Evolutionary conservation across 2,797 vertebrate genomes (phyloP).

Genomic region (Lemur catta): DNA sequence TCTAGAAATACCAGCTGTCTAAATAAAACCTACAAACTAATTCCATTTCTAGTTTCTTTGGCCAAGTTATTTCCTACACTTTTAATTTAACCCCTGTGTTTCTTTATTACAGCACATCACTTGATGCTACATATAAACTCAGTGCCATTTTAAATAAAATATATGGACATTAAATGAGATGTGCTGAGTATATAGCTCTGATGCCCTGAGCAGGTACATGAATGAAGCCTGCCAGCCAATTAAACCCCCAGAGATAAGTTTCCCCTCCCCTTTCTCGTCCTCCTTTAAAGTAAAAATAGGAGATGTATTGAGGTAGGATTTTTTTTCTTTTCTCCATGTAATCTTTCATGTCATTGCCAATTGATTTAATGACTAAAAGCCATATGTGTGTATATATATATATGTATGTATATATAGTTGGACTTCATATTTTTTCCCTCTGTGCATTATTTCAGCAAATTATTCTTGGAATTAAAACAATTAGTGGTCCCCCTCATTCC

Average conservation of each 20-base stretch:
- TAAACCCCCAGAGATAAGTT: background rate
- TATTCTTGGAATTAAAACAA: background rate
- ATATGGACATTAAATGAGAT: background rate
- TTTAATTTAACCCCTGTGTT: constrained; percentile 21
- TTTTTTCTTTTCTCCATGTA: background rate
- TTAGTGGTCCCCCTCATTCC: background rate
- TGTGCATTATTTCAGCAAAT: constrained; percentile 39
- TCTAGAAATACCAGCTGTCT: constrained; percentile 53
- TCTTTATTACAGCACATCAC: background rate
- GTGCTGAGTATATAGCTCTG: background rate
- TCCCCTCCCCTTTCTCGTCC: background rate
- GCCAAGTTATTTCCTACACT: constrained; percentile 8
- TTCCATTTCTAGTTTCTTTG: constrained; percentile 13
- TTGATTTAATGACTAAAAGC: constrained; percentile 30
- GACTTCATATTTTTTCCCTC: background rate
- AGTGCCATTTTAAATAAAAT: constrained; percentile 22
- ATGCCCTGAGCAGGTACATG: background rate
- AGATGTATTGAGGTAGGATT: background rate
- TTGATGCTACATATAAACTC: constrained; percentile 26
- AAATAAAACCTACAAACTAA: constrained; percentile 41
- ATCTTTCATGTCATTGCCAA: constrained; percentile 35
- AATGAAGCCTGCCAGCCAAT: background rate
- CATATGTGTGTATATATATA: background rate
- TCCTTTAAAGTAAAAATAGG: constrained; percentile 24
- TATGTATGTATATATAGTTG: background rate